Conservation (phyloP, 2,113 vertebrate genomes). For the Saccopteryx bilineata region DNA sequence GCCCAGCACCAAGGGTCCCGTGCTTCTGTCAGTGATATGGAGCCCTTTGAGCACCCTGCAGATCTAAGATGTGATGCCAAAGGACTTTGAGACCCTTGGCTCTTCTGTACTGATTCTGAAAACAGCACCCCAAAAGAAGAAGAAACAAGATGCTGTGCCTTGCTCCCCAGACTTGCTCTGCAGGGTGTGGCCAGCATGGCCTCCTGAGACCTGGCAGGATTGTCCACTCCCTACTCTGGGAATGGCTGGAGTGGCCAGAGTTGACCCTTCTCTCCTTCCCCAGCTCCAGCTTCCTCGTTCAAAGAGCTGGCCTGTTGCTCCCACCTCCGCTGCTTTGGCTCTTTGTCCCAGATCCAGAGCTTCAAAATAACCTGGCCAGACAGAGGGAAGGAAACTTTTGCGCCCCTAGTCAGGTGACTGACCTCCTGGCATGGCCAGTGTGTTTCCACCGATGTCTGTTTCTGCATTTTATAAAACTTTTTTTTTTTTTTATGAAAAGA, state of each 20-base stretch:
- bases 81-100: neutral
- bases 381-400: neutral
- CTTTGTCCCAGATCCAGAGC: conserved; percentile 21
- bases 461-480: conserved; percentile 55
- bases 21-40: neutral
- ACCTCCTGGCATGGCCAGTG: neutral
- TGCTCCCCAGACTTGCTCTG: neutral
- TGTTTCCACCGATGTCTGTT: conserved; percentile 41
- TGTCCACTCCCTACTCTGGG: neutral
- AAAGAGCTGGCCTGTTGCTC: neutral
- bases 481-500: conserved; percentile 58
- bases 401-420: neutral
- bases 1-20: neutral
- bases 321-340: neutral
- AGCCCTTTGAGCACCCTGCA: neutral
- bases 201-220: neutral
- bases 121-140: neutral
- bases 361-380: conserved; percentile 55
- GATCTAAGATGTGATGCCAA: neutral
- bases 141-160: neutral
- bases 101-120: neutral
- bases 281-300: neutral
- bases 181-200: neutral
- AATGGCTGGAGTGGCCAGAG: neutral
- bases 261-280: neutral